Conservation (phyloP, 2,888 invertebrate species). For the Chromoteleia sp. region DNA sequence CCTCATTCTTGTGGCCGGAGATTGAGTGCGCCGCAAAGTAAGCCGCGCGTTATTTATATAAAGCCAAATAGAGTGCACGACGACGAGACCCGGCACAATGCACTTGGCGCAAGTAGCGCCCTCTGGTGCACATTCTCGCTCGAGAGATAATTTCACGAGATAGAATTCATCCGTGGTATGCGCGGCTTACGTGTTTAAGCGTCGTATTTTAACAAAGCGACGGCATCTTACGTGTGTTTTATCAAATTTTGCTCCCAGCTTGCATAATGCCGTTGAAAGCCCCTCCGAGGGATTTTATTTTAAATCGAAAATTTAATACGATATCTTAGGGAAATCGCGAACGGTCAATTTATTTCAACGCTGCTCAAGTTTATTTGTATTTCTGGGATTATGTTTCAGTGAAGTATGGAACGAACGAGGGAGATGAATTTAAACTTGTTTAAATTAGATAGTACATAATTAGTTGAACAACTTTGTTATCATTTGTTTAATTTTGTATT, state of each 20-base stretch:
- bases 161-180: slow-evolving; percentile 48
- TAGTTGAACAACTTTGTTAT: too few relatives aligned
- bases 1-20: slow-evolving; percentile 29
- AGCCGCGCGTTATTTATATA: slow-evolving; percentile 49
- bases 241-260: slow-evolving; percentile 41
- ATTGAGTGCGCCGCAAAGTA: slow-evolving; percentile 32
- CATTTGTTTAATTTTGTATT: too few relatives aligned
- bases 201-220: slow-evolving; percentile 48
- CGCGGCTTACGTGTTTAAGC: slow-evolving; percentile 63
- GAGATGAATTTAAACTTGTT: too few relatives aligned
- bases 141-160: slow-evolving; percentile 62
- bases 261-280: slow-evolving; percentile 27
- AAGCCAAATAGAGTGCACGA: slow-evolving; percentile 40
- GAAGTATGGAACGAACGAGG: too few relatives aligned
- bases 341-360: too few relatives aligned
- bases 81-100: slow-evolving; percentile 37
- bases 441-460: too few relatives aligned
- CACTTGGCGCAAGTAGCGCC: slow-evolving; percentile 40
- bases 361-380: too few relatives aligned
- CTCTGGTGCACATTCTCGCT: slow-evolving; percentile 42
- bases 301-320: slow-evolving; percentile 2
- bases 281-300: background rate
- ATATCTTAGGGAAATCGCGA: too few relatives aligned
- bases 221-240: slow-evolving; percentile 47
- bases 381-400: too few relatives aligned